phyloP scores from a whole-genome alignment of 2,888 invertebrate species.

The Nasonovia ribisnigri region DNA sequence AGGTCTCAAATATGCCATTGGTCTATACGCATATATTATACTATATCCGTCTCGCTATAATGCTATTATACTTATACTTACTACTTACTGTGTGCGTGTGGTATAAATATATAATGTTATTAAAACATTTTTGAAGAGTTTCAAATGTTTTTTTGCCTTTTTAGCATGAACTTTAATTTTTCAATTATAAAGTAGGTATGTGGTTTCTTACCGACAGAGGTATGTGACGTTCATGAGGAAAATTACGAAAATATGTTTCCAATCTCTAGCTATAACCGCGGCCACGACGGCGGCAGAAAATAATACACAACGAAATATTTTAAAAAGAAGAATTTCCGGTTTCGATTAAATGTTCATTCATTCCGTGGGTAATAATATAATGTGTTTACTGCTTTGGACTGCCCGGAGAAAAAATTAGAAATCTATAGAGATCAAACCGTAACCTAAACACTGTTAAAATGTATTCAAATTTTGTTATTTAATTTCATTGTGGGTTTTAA shows the following conservation, averaged over 20 bases:
- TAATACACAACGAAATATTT: conserved; percentile 20
- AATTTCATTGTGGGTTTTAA: neutral
- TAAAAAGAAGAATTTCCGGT: conserved; percentile 63
- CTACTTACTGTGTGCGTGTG: neutral
- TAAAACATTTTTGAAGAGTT: conserved; percentile 6
- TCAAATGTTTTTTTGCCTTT: neutral
- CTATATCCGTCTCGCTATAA: neutral
- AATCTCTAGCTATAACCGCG: neutral
- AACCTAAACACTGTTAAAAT: neutral
- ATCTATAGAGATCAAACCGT: neutral
- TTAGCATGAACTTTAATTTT: neutral
- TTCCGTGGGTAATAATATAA: neutral
- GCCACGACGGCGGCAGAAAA: neutral
- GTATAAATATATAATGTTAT: neutral
- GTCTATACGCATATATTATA: neutral
- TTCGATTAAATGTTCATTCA: conserved; percentile 49
- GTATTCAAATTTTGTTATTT: neutral
- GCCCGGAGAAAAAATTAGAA: conserved; percentile 22
- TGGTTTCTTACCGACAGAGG: neutral
- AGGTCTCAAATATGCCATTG: neutral
- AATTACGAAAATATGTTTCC: conserved; percentile 10
- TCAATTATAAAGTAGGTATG: neutral
- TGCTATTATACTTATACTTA: neutral
- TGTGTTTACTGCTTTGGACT: neutral
- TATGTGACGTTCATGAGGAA: neutral